Evolutionary conservation across 2,888 invertebrate species (phyloP), one percentile per base, ranked within the genome.

Genomic region (Cantharis rufa): DNA sequence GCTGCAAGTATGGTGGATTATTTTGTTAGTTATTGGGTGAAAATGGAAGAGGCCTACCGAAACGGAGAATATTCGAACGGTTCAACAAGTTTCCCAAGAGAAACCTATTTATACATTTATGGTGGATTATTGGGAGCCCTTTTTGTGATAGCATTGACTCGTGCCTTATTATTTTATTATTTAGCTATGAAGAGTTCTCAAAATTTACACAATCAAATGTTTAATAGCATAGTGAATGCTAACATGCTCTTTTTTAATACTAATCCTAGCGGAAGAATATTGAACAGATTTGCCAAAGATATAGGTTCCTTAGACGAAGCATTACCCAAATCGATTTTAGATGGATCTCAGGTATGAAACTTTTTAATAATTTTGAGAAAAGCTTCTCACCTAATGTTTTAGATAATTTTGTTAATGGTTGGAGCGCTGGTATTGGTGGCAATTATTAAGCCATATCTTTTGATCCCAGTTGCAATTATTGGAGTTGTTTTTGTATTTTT

Each of bases 251-350:
- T 97, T 87, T 97, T 96, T 85, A 95, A 96, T 83, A 93, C 92
- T 0, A 97, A 96, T 86, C 95, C 96, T 1, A 92, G 93, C 82
- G 94, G 94, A 32, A 90, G 94, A 71, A 94, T 97, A 79, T 89
- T 97, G 68, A 94, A 94, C 79, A 83, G 96, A 80, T 96, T 96
- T 84, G 93, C 96, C 0, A 96, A 96, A 85, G 96, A 96, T 84
- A 92, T 95, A 84, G 95, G 95, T 1, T 91, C 93, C 0, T 92
- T 95, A 85, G 95, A 95, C 82, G 95, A 95, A 83, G 86, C 93
- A 28, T 86, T 95, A 10, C 94, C 94, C 0, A 91, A 92, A 79
- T 91, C 91, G 24, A 87, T 91, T 69, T 85, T 94, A 70, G 93
- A 94, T 84, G 90, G 92, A 0, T 86, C 91, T 18, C 92, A 92